A percentile compares a stretch with the other conserved stretches of the same genome.
Conservation (phyloP, 2,797 vertebrate genomes). For the Gymnoscopelus microlampas region DNA sequence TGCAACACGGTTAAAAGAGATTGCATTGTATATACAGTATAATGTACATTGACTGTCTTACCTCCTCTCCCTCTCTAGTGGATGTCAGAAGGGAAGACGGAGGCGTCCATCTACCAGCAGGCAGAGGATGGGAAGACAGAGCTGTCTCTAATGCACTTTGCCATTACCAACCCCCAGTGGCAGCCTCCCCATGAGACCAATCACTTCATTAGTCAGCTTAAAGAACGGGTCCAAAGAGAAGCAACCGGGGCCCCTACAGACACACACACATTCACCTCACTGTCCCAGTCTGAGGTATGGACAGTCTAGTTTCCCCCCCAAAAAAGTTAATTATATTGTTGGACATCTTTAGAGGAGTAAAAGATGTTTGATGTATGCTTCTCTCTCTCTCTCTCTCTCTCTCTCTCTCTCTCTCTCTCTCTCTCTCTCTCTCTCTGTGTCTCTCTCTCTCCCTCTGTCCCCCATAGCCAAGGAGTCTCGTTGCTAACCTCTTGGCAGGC, state of each 20-base stretch:
- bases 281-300: slow-evolving; percentile 91
- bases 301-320: background rate
- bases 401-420: background rate
- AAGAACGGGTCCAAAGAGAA: slow-evolving; percentile 94
- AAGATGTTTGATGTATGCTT: background rate
- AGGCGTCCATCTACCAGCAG: slow-evolving; percentile 98
- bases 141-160: slow-evolving; percentile 98
- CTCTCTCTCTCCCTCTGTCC: slow-evolving; percentile 26
- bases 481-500: slow-evolving; percentile 90
- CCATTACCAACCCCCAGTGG: slow-evolving; percentile 98
- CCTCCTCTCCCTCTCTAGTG: slow-evolving; percentile 78
- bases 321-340: background rate
- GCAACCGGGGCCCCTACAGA: slow-evolving; percentile 83
- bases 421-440: background rate
- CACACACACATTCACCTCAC: slow-evolving; percentile 85
- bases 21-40: no score
- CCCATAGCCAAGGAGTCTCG: slow-evolving; percentile 92
- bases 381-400: slow-evolving; percentile 13
- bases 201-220: slow-evolving; percentile 95
- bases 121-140: slow-evolving; percentile 97
- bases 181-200: slow-evolving; percentile 95
- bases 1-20: no score
- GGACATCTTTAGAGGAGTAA: background rate
- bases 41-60: background rate
- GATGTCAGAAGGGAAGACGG: slow-evolving; percentile 95